Base-by-base conservation (phyloP, 2,113 vertebrate species). In the Lucifuga dentata region DNA sequence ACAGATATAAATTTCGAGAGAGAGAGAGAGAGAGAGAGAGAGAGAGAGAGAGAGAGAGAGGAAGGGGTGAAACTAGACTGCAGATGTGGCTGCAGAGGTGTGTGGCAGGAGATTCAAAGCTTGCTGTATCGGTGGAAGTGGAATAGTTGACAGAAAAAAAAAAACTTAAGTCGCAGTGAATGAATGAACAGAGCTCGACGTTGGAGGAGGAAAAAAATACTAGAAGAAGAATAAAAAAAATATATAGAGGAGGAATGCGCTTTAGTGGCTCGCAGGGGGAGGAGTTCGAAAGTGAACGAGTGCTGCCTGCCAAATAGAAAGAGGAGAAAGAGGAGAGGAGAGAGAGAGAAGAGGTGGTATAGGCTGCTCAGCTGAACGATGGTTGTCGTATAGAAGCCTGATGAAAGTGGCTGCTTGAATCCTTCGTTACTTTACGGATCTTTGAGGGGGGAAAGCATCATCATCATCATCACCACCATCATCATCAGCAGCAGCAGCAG, bases 281-380 rank as follows among this genome's bases (percentile, higher is more conserved):
- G 92, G 91, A 86, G 91, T 81, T 65, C 86, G 66, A 66, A 78
- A 85, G 80, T 78, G 88, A 78, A 89, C 85, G 90, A 91, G 89
- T 10, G 69, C 82, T 89, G 91, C 85, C 86, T 92, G 85, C 86
- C 81, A 90, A 91, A 84, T 84, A 87, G 73, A 74, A 73, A 68
- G 74, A 80, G 76, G 53, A 60, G 64, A 48, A 49, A 71, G 80
- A 68, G 78, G 81, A 67, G 80, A 81, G 68, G 73, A 64, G 74
- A 81, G 83, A 78, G 43, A 52, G 59, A 72, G 48, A n/a, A 73
- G 80, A 57, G 75, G 67, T 74, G 78, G 73, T 62, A n/a, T 68
- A 79, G 70, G 72, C 80, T 70, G 76, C 78, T 76, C 76, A 51
- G 53, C 62, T 59, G 60, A 51, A 74, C 82, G 68, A 84, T 86